Evolutionary conservation across 2,797 vertebrate genomes (phyloP).

Genomic region (Odontamblyopus lacepedii): DNA sequence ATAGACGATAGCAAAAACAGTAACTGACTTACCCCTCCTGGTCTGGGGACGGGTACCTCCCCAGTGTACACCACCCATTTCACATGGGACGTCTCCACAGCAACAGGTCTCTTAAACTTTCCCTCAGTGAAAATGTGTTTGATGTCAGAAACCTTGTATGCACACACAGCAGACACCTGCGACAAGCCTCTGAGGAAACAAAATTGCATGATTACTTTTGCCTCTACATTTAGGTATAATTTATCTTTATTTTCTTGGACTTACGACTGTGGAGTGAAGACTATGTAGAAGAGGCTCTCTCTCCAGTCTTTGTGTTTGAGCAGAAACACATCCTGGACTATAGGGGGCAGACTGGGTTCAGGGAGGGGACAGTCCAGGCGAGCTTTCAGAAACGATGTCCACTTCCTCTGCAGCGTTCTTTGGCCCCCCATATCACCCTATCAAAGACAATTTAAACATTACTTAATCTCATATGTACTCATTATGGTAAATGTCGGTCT

Average conservation of each 20-base stretch:
- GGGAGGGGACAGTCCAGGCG: conserved; percentile 78
- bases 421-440: conserved; percentile 80
- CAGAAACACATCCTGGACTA: conserved; percentile 83
- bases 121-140: conserved; percentile 75
- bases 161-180: conserved; percentile 74
- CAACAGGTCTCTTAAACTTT: conserved; percentile 76
- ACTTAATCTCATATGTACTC: not conserved
- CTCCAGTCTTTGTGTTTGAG: conserved; percentile 74
- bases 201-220: not conserved
- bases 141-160: conserved; percentile 62
- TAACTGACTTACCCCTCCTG: conserved; percentile 75
- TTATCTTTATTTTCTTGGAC: conserved; percentile 22
- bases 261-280: conserved; percentile 81
- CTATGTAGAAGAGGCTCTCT: conserved; percentile 78
- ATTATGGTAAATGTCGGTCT: not conserved
- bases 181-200: conserved; percentile 64
- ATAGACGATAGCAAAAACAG: not conserved
- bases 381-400: conserved; percentile 82
- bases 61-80: conserved; percentile 79
- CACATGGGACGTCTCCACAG: conserved; percentile 68
- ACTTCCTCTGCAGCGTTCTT: conserved; percentile 78
- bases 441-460: not conserved
- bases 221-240: not conserved
- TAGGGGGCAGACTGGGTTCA: conserved; percentile 76
- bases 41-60: conserved; percentile 77